Conservation (phyloP, 1,140 invertebrate genomes). For the Drosophila asahinai region DNA sequence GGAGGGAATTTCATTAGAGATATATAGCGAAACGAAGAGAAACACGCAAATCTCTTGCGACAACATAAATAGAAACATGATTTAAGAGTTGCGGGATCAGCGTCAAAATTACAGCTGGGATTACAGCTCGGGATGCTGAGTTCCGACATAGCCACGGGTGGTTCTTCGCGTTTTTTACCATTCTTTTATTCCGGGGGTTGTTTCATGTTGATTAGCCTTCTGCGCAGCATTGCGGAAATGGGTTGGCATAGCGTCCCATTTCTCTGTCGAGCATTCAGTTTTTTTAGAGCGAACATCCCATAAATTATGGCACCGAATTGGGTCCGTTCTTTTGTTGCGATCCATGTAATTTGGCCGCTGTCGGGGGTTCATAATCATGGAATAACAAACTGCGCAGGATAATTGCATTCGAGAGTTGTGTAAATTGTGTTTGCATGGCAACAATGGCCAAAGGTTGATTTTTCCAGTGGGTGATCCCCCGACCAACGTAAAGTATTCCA, state of each 20-base stretch:
- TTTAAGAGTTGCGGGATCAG: constrained; percentile 81
- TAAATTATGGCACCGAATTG: constrained; percentile 76
- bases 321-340: constrained; percentile 62
- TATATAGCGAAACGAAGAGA: constrained; percentile 9
- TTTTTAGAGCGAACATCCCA: constrained; percentile 53
- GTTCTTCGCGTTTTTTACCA: constrained; percentile 55
- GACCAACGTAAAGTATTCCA: not conserved
- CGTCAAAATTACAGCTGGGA: constrained; percentile 82
- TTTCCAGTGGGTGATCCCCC: constrained; percentile 39
- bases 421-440: constrained; percentile 69
- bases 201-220: constrained; percentile 76
- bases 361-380: constrained; percentile 56
- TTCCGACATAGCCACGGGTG: constrained; percentile 64
- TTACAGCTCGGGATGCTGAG: constrained; percentile 68
- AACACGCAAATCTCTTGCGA: constrained; percentile 82
- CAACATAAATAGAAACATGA: constrained; percentile 84
- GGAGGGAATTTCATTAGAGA: constrained; percentile 33
- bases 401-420: constrained; percentile 67
- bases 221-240: constrained; percentile 77
- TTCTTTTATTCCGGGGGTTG: constrained; percentile 48
- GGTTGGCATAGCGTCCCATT: constrained; percentile 65
- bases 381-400: constrained; percentile 80
- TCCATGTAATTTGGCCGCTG: constrained; percentile 75
- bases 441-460: constrained; percentile 64
- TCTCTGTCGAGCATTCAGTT: constrained; percentile 38